Evolutionary conservation across 2,888 invertebrate genomes (phyloP).

Genomic region (Meloe dianella): DNA sequence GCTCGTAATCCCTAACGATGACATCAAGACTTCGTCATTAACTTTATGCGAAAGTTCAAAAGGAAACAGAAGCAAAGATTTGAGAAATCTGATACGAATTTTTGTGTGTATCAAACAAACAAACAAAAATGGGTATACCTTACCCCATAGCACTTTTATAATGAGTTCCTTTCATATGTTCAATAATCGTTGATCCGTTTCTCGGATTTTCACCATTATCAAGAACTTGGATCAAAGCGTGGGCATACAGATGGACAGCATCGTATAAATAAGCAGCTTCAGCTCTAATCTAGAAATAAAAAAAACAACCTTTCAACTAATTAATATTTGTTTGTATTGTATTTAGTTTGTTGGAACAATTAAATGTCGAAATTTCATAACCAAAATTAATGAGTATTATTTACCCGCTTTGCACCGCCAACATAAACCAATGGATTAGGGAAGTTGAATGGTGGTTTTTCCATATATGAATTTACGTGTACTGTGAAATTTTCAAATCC

Average conservation of each 20-base stretch:
- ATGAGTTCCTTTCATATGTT: slow-evolving; percentile 76
- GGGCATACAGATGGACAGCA: slow-evolving; percentile 90
- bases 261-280: slow-evolving; percentile 94
- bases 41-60: too few relatives aligned
- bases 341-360: too few relatives aligned
- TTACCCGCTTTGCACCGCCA: slow-evolving; percentile 73
- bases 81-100: too few relatives aligned
- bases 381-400: not conserved
- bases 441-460: slow-evolving; percentile 86
- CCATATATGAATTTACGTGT: slow-evolving; percentile 82
- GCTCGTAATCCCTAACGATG: too few relatives aligned
- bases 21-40: too few relatives aligned
- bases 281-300: slow-evolving; percentile 72
- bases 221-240: slow-evolving; percentile 76
- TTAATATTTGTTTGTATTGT: too few relatives aligned
- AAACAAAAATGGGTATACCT: slow-evolving; percentile 35
- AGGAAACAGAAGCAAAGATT: too few relatives aligned
- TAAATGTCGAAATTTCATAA: not conserved
- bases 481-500: slow-evolving; percentile 76
- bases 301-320: not conserved
- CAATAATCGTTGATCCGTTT: slow-evolving; percentile 84
- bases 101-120: not conserved
- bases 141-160: slow-evolving; percentile 89
- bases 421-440: slow-evolving; percentile 77
- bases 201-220: slow-evolving; percentile 70